Evolutionary conservation across 1,140 invertebrate genomes (phyloP).

Genomic region (Ceratina australensis): DNA sequence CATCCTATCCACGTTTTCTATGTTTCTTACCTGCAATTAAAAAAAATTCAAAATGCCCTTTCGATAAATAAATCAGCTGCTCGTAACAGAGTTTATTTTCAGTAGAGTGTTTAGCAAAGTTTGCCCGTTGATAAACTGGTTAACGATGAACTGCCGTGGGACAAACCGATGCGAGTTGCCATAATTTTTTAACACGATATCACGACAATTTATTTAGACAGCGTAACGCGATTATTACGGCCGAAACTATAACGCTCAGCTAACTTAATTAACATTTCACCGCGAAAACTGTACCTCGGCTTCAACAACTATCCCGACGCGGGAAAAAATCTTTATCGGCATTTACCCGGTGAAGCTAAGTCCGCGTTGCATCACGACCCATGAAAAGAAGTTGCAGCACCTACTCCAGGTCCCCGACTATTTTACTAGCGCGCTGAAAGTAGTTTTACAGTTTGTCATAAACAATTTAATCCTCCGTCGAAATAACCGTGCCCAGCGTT

Average conservation of each 20-base stretch:
- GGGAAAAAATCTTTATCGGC: conserved; percentile 14
- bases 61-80: too few species aligned
- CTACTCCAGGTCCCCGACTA: neutral
- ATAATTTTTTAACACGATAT: neutral
- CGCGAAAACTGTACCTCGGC: neutral
- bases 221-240: neutral
- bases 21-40: too few species aligned
- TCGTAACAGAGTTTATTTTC: neutral
- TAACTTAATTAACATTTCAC: conserved; percentile 27
- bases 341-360: conserved; percentile 1
- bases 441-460: conserved; percentile 21
- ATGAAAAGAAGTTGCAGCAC: conserved; percentile 28
- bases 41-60: too few species aligned
- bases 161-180: neutral
- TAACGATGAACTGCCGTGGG: neutral
- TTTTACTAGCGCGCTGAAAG: conserved; percentile 22
- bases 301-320: neutral
- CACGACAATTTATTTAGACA: neutral
- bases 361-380: neutral
- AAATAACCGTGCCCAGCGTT: neutral
- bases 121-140: neutral
- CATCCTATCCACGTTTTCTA: too few species aligned
- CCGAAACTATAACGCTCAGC: neutral
- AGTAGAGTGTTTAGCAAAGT: neutral
- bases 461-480: conserved; percentile 18